A percentile compares a stretch with the other conserved stretches of the same genome.
These are phyloP conservation scores for Sebastes schlegelii DNA, from an alignment of 2,113 vertebrate species.

Conservation along the genomic window DNA sequence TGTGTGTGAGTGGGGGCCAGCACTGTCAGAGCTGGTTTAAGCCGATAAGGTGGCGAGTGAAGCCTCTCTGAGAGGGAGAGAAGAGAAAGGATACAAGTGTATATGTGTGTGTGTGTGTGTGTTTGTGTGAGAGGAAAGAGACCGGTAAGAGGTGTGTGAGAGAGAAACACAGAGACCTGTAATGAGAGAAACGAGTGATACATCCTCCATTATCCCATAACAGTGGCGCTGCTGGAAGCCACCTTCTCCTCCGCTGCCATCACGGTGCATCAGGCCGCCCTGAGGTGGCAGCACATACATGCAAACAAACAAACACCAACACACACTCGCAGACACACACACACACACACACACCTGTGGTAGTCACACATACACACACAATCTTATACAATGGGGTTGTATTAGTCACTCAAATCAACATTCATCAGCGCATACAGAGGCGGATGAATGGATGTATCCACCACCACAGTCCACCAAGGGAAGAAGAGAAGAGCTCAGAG, in stretches of 20 bases:
- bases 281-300: slow-evolving; percentile 30
- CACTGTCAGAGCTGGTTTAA: slow-evolving; percentile 80
- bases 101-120: slow-evolving; percentile 1
- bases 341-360: slow-evolving; percentile 25
- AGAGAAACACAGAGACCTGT: slow-evolving; percentile 32
- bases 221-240: slow-evolving; percentile 27
- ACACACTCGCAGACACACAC: background rate
- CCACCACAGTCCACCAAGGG: slow-evolving; percentile 13
- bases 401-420: slow-evolving; percentile 57
- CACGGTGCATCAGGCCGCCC: slow-evolving; percentile 45
- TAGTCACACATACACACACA: background rate
- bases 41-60: slow-evolving; percentile 68
- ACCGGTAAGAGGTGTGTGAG: slow-evolving; percentile 32
- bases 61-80: slow-evolving; percentile 45
- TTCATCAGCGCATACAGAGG: slow-evolving; percentile 42
- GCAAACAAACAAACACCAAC: slow-evolving; percentile 33
- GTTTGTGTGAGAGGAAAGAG: slow-evolving; percentile 16
- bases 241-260: slow-evolving; percentile 18
- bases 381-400: slow-evolving; percentile 19
- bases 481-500: slow-evolving; percentile 34
- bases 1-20: slow-evolving; percentile 66
- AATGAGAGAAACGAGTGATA: slow-evolving; percentile 57
- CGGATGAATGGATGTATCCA: slow-evolving; percentile 48
- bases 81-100: slow-evolving; percentile 29
- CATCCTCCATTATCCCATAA: slow-evolving; percentile 68